Base-by-base conservation (phyloP, 2,888 invertebrate genomes). In the Nephrotoma flavescens region DNA sequence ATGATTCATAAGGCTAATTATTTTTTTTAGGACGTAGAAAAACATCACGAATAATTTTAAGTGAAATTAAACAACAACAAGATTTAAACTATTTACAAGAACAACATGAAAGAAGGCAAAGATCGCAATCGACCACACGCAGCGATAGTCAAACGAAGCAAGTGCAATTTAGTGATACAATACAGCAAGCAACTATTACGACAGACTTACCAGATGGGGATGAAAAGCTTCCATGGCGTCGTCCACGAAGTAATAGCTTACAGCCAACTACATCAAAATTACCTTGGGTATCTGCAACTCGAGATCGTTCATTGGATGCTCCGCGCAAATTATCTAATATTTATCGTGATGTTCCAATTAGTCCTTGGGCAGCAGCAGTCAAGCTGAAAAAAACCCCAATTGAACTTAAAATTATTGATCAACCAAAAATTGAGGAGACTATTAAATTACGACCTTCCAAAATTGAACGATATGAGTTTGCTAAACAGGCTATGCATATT, bases 281-380 rank as follows among this genome's bases (percentile, higher is more conserved):
- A 7, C 91, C 92, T 5, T 92, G 92, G 92, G 89, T 91, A 47
- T 90, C 90, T 11, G 90, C 90, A 83, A 90, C 91, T 4, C 88
- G 90, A 86, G 92, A 91, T 90, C 88, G 92, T 89, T 90, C 94
- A 90, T 86, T 94, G 90, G 94, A 92, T 57, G 91, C 91, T 87
- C 90, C 89, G 87, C 90, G 90, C 41, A 91, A 92, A 86, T 90
- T 90, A 2, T 90, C 90, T 86, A 89, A 90, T 87, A 88, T 88
- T 90, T 41, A 41, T 42, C 57, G 57, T 11, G 52, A 86, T 11
- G 86, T 47, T 12, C 91, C 91, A 83, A 89, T 92, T 86, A 92
- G 93, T 89, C 93, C 94, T 9, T 94, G 94, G 94, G 96, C 94
- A 3, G 94, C 96, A 91, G 93, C 93, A 88, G 92, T 94, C 15